A percentile compares a stretch with the other conserved stretches of the same genome.
Evolutionary conservation across 1,140 invertebrate species (phyloP).

Genomic region (Bombus balteatus): DNA sequence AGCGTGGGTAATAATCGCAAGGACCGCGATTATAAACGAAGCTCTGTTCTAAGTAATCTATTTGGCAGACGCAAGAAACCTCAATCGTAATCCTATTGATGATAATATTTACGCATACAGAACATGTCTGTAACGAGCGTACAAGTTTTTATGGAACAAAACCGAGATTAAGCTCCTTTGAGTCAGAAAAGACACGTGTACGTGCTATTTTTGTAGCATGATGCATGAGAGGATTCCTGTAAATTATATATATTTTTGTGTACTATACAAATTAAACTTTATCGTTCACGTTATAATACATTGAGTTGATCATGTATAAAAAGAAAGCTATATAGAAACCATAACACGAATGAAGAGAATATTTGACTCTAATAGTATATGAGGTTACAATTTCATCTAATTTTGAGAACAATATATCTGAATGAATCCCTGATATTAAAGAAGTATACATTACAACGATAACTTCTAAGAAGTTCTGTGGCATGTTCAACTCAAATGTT

Average conservation of each 20-base stretch:
- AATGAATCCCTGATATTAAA: not conserved
- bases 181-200: constrained; percentile 13
- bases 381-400: not conserved
- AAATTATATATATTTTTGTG: constrained; percentile 50
- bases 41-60: constrained; percentile 81
- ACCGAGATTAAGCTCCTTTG: constrained; percentile 22
- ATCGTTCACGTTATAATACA: constrained; percentile 20
- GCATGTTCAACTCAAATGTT: constrained; percentile 14
- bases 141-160: constrained; percentile 6
- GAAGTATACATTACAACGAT: not conserved
- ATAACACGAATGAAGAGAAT: not conserved
- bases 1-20: constrained; percentile 76
- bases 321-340: not conserved
- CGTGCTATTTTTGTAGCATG: constrained; percentile 25
- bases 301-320: constrained; percentile 15
- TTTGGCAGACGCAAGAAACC: constrained; percentile 81
- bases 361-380: not conserved
- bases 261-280: constrained; percentile 44
- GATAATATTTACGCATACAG: constrained; percentile 16
- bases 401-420: not conserved
- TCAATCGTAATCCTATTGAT: constrained; percentile 71
- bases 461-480: constrained; percentile 24
- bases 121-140: constrained; percentile 7
- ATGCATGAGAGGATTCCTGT: constrained; percentile 25
- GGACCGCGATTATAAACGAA: constrained; percentile 80